Base-by-base conservation (phyloP, 2,797 vertebrate genomes). In the Amblyraja radiata region DNA sequence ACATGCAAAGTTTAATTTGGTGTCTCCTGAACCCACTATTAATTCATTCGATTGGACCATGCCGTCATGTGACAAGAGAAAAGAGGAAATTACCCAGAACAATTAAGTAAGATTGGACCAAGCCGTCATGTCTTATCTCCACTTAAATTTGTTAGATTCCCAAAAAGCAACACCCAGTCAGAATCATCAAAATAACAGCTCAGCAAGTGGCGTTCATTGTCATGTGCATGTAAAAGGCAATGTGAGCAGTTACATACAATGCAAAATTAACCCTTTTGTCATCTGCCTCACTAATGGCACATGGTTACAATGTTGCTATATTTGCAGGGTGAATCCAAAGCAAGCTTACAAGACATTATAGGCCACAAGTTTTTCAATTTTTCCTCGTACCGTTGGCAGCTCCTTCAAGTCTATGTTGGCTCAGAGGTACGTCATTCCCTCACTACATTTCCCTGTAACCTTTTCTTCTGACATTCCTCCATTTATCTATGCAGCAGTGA, bases 11-110 rank as follows among this genome's bases (percentile, higher is more conserved):
- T 76, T 74, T 71, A 91, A 36, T 39, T 91, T 28, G 28, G 23
- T 88, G 63, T n/a, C 71, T 92, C 71, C 25, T 13, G 54, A 92
- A 36, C 14, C 71, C 90, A 92, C 16, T 74, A 25, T 91, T 46
- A 32, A 90, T 90, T 91, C 71, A 91, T 58, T 23, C 4, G 73
- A n/a, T 91, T 91, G 7, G 68, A 54, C 71, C 90, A 74, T 73
- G 1, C 18, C 39, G 74, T 54, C 23, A 54, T 74, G 90, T 91
- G 46, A 54, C 46, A 54, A 0, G 46, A 54, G 46, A 54, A 54
- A 54, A 54, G 46, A 54, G 46, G 46, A 54, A 54, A 6, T 54
- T 54, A 5, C 46, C 46, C 46, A 54, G 46, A 54, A 54, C 46
- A 54, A 54, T 54, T 6, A 54, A 46, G 46, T 46, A 46, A 54